These are phyloP conservation scores for Gambusia yucatana DNA, from an alignment of 2,797 vertebrate genomes.

Conservation along the genomic window DNA sequence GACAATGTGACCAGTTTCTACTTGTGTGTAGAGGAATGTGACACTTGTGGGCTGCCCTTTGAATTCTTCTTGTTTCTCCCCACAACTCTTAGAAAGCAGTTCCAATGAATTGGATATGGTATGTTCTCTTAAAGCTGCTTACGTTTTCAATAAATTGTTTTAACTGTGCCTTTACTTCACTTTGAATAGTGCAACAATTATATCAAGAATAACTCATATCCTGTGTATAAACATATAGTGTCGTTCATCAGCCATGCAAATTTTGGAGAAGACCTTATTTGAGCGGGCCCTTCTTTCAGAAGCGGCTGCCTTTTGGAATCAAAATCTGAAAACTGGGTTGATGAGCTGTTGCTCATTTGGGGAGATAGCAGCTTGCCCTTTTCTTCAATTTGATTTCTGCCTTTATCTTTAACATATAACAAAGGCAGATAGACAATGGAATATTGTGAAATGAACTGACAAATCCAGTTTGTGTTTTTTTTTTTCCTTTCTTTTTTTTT, in stretches of 20 bases:
- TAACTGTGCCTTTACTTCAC: constrained; percentile 40
- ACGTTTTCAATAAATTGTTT: constrained; percentile 52
- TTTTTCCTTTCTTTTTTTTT: neutral
- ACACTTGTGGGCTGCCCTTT: constrained; percentile 77
- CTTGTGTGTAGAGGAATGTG: constrained; percentile 78
- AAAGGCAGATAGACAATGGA: constrained; percentile 88
- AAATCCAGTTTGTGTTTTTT: constrained; percentile 82
- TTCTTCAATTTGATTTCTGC: constrained; percentile 86
- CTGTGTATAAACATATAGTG: neutral
- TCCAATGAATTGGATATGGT: constrained; percentile 65
- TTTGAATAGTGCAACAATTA: constrained; percentile 13
- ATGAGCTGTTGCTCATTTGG: constrained; percentile 87
- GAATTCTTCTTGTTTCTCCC: constrained; percentile 69
- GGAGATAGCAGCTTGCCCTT: constrained; percentile 87
- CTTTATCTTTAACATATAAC: constrained; percentile 88
- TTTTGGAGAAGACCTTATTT: constrained; percentile 76
- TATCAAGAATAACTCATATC: constrained; percentile 12
- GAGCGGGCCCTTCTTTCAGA: constrained; percentile 72
- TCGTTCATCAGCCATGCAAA: constrained; percentile 66
- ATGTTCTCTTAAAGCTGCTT: constrained; percentile 62
- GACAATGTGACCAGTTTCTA: constrained; percentile 78
- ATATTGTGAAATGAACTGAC: constrained; percentile 87
- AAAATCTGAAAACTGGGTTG: constrained; percentile 85
- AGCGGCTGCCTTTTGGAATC: constrained; percentile 80
- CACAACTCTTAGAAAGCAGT: constrained; percentile 58